Evolutionary conservation across 2,113 vertebrate species (phyloP).

Genomic region (Seriola aureovittata): DNA sequence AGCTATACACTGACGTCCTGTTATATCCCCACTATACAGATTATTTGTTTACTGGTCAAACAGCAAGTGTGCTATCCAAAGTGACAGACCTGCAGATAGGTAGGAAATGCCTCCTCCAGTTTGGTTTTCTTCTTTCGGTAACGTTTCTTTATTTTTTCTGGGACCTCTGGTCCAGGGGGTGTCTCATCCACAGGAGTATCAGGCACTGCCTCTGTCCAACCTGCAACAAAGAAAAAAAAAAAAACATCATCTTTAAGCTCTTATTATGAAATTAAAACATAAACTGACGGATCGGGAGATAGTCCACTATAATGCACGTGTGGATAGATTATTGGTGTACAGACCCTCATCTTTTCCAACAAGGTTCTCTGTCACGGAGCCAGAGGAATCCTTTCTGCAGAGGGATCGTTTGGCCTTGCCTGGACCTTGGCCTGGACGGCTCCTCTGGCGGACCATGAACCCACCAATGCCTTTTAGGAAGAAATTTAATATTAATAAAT

Average conservation of each 20-base stretch:
- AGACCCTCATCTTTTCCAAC: constrained; percentile 91
- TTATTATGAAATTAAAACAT: not conserved
- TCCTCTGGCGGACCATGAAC: constrained; percentile 99
- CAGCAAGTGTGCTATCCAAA: not conserved
- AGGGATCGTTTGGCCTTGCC: constrained; percentile 92
- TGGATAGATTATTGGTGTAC: constrained; percentile 14
- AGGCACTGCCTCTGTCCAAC: constrained; percentile 91
- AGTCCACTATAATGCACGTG: not conserved
- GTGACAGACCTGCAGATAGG: constrained; percentile 91
- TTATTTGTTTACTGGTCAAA: not conserved
- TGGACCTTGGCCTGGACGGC: constrained; percentile 93
- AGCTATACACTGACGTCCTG: not conserved
- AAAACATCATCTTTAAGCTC: not conserved
- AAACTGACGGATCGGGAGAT: not conserved
- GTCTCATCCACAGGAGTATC: constrained; percentile 90
- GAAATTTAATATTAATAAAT: constrained; percentile 19
- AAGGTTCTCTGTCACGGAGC: constrained; percentile 91
- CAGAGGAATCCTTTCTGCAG: constrained; percentile 94
- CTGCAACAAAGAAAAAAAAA: constrained; percentile 59
- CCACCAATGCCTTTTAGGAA: constrained; percentile 92
- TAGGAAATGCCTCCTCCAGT: constrained; percentile 95
- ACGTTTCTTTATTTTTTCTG: constrained; percentile 97
- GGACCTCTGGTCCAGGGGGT: constrained; percentile 87
- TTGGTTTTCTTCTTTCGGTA: constrained; percentile 98
- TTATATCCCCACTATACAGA: not conserved